Evolutionary conservation across 2,888 invertebrate species (phyloP), one percentile per base, ranked within the genome.

Genomic region (Brenthis daphne): DNA sequence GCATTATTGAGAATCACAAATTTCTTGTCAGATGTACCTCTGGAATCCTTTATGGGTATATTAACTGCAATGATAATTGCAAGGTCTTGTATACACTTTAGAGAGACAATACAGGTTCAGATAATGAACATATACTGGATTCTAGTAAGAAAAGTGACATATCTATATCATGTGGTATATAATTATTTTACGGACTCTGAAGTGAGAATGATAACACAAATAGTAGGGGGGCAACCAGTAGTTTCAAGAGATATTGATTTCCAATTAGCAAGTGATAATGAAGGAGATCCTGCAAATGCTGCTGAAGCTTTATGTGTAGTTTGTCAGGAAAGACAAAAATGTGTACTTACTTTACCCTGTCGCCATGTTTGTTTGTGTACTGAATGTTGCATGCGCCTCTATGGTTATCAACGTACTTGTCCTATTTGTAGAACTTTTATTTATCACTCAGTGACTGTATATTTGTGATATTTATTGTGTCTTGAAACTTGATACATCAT

Each of bases 401-500:
- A 89, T 83, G 86, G 87, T 29, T 92, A 90, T 77, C 93, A 90
- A 79, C 86, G 90, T 29, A 92, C 88, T 70, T 94, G 94, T 74
- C 94, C 94, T 8, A 89, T 94, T 71, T 94, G 94, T 76, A 87
- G 94, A 78, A 92, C 91, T 76, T 89, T 90, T 78, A 93, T 94
- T 75, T 92, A 93, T 75, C 92, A 90, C 76, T 93, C 93, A 55
- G 93, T 94, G 63, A 93, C 92, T 76, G 90, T 94, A 20, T 94
- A 93, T 79, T 87, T 93, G 82, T 94, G 85, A 88, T 67, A 57
- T 20, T 29, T 50, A n/a, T 48, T 11, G 29, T n/a, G 29, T 5
- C n/a, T 43, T 43, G 0, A 37, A 60, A 50, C n/a, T 29, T 4
- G 8, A 20, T 11, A 58, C 1, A 29, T 14, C 14, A n/a, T 50